Percentiles rank a stretch among this genome's conserved stretches.
phyloP scores from a whole-genome alignment of 1,140 invertebrate genomes.

The Eumaeus atala region DNA sequence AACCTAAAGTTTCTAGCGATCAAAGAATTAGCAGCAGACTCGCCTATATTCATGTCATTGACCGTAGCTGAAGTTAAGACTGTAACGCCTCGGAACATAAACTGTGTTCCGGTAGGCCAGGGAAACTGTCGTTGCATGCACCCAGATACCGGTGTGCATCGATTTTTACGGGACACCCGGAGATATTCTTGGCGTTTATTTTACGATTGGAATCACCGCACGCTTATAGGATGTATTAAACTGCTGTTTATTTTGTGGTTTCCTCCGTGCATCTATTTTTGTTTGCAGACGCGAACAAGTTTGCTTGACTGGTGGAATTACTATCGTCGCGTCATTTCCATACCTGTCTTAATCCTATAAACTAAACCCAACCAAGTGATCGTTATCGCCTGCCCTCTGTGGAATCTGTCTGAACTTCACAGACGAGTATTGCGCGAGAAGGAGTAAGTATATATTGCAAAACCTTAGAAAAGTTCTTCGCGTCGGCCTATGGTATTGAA shows the following conservation, averaged over 20 bases:
- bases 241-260: conserved; percentile 56
- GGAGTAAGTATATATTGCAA: no score
- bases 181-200: conserved; percentile 47
- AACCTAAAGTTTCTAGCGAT: no score
- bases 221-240: conserved; percentile 51
- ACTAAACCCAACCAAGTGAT: no score
- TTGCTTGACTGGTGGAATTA: conserved; percentile 27
- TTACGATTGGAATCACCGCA: conserved; percentile 53
- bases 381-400: no score
- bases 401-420: no score
- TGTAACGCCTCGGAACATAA: conserved; percentile 32
- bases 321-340: no score
- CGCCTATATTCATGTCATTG: conserved; percentile 23
- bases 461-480: no score
- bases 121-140: conserved; percentile 52
- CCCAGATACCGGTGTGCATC: conserved; percentile 39
- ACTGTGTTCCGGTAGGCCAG: conserved; percentile 39
- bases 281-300: conserved; percentile 33
- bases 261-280: conserved; percentile 31
- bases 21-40: no score
- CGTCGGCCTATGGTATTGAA: no score
- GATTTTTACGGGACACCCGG: conserved; percentile 42
- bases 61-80: conserved; percentile 22
- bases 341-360: no score
- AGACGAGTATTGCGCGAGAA: no score